Base-by-base conservation (phyloP, 1,140 invertebrate species). In the Mamestra configurata region DNA sequence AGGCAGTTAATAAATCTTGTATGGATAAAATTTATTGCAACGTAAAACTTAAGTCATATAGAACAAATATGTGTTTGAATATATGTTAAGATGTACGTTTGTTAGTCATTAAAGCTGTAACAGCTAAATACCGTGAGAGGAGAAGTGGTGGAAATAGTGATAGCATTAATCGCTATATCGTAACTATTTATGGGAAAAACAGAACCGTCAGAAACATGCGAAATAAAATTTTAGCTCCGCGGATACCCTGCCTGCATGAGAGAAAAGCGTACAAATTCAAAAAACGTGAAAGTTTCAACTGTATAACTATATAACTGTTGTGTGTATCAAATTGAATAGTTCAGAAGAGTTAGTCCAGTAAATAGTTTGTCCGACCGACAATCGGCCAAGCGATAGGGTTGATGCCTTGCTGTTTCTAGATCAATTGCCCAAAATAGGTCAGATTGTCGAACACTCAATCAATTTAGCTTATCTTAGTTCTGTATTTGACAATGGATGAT, bases 301-400 rank as follows among this genome's bases (percentile, higher is more conserved):
- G n/a, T n/a, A n/a, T n/a, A n/a, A n/a, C n/a, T n/a, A n/a, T n/a
- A n/a, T n/a, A n/a, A n/a, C n/a, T n/a, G n/a, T n/a, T n/a, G n/a
- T n/a, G n/a, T n/a, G n/a, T 27, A 51, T 76, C 73, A 76, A 64
- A 76, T 61, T 49, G 73, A 76, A 76, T 76, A 64, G 73, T 76
- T 79, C 77, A 79, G 72, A 79, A 40, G 77, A 79, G 66, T 72
- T 72, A 51, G 77, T 57, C 57, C 66, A 4, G 64, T 79, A 79
- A 72, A 79, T 79, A 79, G 77, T 79, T 79, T 55, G 77, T 79
- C 70, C 53, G 68, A 71, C 40, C 51, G 55, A 72, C 77, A 79
- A 72, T 72, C 61, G 53, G 40, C 22, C 24, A 13, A 76, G 72
- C 24, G 5, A 5, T 46, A 79, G 70, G 77, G 53, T 24, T 72